These are phyloP conservation scores for Melanotaenia duboulayi DNA, from an alignment of 2,113 vertebrate species.

Conservation along the genomic window DNA sequence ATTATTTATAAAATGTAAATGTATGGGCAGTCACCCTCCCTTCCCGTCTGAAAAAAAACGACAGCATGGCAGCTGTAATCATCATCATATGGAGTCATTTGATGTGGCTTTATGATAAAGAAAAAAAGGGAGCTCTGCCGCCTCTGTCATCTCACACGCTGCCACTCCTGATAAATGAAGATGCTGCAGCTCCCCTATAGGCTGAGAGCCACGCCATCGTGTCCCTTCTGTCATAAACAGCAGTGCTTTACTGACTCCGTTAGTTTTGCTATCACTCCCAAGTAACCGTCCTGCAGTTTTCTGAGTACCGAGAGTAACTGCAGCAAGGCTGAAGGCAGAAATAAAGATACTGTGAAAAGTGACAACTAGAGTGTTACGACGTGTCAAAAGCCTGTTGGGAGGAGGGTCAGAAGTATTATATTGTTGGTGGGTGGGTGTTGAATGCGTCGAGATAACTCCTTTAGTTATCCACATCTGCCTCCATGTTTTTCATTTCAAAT, in stretches of 20 bases:
- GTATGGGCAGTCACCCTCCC: neutral
- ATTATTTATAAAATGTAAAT: conserved; percentile 6
- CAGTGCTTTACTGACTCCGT: conserved; percentile 59
- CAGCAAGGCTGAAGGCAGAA: conserved; percentile 10
- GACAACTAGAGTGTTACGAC: conserved; percentile 50
- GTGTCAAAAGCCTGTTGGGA: conserved; percentile 51
- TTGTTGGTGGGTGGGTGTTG: conserved; percentile 24
- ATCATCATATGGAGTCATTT: conserved; percentile 43
- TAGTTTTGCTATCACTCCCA: conserved; percentile 64
- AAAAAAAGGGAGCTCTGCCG: conserved; percentile 11
- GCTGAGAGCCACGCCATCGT: conserved; percentile 44
- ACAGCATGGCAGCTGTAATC: conserved; percentile 24
- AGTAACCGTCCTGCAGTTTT: conserved; percentile 65
- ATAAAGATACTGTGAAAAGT: conserved; percentile 65
- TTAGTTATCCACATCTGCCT: neutral
- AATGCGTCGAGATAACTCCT: conserved; percentile 33
- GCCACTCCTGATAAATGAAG: conserved; percentile 66
- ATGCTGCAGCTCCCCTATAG: conserved; percentile 56
- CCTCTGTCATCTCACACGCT: conserved; percentile 55
- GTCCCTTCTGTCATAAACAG: conserved; percentile 66
- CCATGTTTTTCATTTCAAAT: neutral
- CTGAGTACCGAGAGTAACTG: conserved; percentile 32
- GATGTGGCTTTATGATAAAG: conserved; percentile 42
- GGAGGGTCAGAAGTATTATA: conserved; percentile 26
- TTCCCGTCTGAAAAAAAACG: neutral